A percentile compares a stretch with the other conserved stretches of the same genome.
Conservation (phyloP, 1,140 invertebrate species). For the Pseudobourletiella spinata region DNA sequence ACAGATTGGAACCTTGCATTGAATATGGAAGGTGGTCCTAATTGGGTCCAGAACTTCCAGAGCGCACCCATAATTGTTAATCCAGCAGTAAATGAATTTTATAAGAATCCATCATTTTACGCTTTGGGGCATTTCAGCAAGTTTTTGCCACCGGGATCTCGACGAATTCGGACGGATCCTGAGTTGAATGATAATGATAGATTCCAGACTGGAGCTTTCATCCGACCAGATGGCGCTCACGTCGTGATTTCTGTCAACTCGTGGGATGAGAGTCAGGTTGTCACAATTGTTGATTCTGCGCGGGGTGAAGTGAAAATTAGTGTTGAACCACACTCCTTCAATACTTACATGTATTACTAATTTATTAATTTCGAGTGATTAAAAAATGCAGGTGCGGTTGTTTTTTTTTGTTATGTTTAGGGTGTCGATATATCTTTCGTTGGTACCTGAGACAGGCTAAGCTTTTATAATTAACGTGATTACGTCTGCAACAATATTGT, state of each 20-base stretch:
- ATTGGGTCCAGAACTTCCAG: conserved; percentile 19
- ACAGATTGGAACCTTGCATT: conserved; percentile 77
- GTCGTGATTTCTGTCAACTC: conserved; percentile 54
- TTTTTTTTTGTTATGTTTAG: too few relatives aligned
- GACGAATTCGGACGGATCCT: conserved; percentile 38
- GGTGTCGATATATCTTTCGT: too few relatives aligned
- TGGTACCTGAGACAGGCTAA: too few relatives aligned
- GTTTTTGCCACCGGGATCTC: conserved; percentile 58
- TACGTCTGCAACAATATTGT: too few relatives aligned
- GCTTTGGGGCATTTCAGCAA: conserved; percentile 75
- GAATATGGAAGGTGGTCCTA: conserved; percentile 27
- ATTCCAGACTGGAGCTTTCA: conserved; percentile 47
- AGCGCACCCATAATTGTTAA: conserved; percentile 29
- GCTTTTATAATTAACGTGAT: too few relatives aligned
- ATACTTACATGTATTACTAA: not conserved
- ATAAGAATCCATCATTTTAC: conserved; percentile 83
- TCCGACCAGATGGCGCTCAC: conserved; percentile 47
- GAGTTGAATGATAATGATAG: not conserved
- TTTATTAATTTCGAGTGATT: too few relatives aligned
- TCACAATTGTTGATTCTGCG: conserved; percentile 19
- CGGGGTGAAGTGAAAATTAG: conserved; percentile 16
- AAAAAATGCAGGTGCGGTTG: too few relatives aligned
- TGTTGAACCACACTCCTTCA: conserved; percentile 26
- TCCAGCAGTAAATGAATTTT: conserved; percentile 54
- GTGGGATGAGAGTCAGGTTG: conserved; percentile 41